Base-by-base conservation (phyloP, 2,888 invertebrate species). In the Pristionchus fissidentatus region DNA sequence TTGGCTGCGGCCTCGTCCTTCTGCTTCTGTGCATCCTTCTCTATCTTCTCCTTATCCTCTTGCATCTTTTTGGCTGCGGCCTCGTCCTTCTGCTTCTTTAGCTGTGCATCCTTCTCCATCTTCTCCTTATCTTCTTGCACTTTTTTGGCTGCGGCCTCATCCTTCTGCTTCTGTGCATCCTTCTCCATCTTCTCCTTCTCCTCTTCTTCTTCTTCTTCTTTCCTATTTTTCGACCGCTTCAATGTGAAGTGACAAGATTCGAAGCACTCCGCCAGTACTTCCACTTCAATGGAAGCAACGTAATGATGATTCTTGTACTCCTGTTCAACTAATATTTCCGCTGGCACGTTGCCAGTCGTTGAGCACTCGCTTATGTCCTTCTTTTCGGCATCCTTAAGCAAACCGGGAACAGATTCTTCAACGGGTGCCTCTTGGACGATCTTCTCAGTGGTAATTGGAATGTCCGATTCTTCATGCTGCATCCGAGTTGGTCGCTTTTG, bases 231-330 rank as follows among this genome's bases (percentile, higher is more conserved):
- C 62, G 29, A 19, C 29, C 29, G 4, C 60, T 60, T 60, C 60
- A 0, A 10, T 32, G 29, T 60, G 8, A 60, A 32, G 46, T 77
- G 5, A 22, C 4, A 22, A n/a, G 41, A 41, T 13, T 84, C 84
- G 38, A 66, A 35, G n/a, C 38, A 60, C 29, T 84, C 84, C 38
- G 80, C 38, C n/a, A 84, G 49, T 35, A 84, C 84, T 79, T 84
- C 84, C 13, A 79, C 80, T 79, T 84, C 84, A 49, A 84, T 84
- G 35, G 75, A 55, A 22, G 70, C 84, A 38, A 57, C 29, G 35
- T 26, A 62, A 10, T 32, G 32, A 2, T 35, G 10, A 22, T 84
- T 84, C 32, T 78, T 81, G 52, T 79, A 84, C 4, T 52, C 5
- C 10, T 79, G 38, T n/a, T 84, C 84, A 5, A 79, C 43, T n/a